Base-by-base conservation (phyloP, 2,113 vertebrate genomes). In the Probosciger aterrimus region DNA sequence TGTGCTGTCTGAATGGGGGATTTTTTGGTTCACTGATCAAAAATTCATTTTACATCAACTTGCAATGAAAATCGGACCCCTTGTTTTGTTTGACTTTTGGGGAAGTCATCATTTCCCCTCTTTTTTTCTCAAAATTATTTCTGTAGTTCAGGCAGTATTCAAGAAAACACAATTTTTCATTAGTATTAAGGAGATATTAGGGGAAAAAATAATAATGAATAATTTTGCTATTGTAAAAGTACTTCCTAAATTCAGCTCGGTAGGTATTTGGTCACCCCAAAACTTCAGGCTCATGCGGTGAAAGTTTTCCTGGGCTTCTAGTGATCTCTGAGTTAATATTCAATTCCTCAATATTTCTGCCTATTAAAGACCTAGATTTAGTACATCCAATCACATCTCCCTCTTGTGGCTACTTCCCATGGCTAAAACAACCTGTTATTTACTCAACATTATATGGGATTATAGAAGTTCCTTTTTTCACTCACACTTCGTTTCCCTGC, bases 351-450 rank as follows among this genome's bases (percentile, higher is more conserved):
- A 15, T 33, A 86, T 79, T 68, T 63, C 49, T 94, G 70, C 44
- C 13, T 73, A 50, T 84, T 73, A 69, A 89, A 86, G 52, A 43
- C 57, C 60, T 6, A 39, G 25, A 67, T 91, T 68, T 57, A 53
- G 52, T 53, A 57, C 62, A 53, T 91, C 96, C 88, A 93, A 93
- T 94, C 86, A 77, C 86, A 95, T 92, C 95, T 96, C 95, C 92
- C 93, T 97, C 96, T 97, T 90, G 92, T 94, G 92, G 95, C 93
- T 94, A 71, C 30, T 92, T 94, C 88, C 74, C 68, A 89, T 70
- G 93, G 69, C 65, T 91, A 91, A 85, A 86, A 12, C 9, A 31
- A 82, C 70, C 57, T 87, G 62, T 37, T 86, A 2, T 90, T 90
- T 82, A 17, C 55, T 71, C 3, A 0, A 27, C 43, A 50, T 44